A percentile compares a stretch with the other conserved stretches of the same genome.
These are phyloP conservation scores for Anguilla rostrata DNA, from an alignment of 2,113 vertebrate genomes.

Conservation along the genomic window DNA sequence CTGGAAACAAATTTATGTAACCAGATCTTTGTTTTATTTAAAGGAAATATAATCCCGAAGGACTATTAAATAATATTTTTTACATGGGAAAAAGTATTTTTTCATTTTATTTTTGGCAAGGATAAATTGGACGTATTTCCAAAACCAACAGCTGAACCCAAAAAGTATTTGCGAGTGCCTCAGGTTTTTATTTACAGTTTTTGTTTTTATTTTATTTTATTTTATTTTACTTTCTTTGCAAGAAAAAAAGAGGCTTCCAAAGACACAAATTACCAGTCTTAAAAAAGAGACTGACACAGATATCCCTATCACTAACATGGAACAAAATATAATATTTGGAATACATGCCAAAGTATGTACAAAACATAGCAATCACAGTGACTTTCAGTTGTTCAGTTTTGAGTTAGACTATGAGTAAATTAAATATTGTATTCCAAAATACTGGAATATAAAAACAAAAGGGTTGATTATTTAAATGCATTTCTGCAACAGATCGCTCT, in stretches of 20 bases:
- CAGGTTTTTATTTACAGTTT: background rate
- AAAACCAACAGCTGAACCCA: slow-evolving; percentile 19
- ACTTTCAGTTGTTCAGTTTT: background rate
- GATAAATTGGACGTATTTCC: slow-evolving; percentile 36
- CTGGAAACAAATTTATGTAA: slow-evolving; percentile 12
- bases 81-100: background rate
- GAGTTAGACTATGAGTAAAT: background rate
- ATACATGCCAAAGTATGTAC: background rate
- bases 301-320: background rate
- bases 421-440: background rate
- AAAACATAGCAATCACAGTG: background rate
- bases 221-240: background rate
- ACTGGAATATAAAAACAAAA: background rate
- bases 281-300: background rate
- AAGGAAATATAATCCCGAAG: slow-evolving; percentile 25
- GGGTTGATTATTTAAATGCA: background rate
- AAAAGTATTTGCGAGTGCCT: slow-evolving; percentile 5
- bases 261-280: background rate
- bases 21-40: slow-evolving; percentile 12
- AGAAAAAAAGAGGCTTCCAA: background rate
- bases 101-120: slow-evolving; percentile 30
- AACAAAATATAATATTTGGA: background rate
- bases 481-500: background rate
- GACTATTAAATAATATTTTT: background rate
- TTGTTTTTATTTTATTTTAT: slow-evolving; percentile 2